Evolutionary conservation across 2,888 invertebrate genomes (phyloP).

Genomic region (Deroplatys truncata): DNA sequence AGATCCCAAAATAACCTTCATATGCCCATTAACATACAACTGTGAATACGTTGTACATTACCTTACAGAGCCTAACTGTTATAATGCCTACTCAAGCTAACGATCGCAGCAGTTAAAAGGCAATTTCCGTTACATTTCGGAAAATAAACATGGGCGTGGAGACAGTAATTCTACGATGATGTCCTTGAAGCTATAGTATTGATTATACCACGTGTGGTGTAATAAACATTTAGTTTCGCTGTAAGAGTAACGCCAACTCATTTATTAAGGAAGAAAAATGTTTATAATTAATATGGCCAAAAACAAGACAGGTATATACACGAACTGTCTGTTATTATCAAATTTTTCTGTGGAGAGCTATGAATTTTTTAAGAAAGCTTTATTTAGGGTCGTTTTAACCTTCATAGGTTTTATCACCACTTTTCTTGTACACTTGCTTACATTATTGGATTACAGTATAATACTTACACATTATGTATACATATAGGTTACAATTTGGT

Average conservation of each 20-base stretch:
- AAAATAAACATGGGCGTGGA: background rate
- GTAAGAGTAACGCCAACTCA: background rate
- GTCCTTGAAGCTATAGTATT: background rate
- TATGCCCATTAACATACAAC: background rate
- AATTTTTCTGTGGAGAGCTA: no score
- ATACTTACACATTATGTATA: no score
- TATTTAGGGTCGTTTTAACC: no score
- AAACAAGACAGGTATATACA: no score
- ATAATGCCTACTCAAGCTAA: background rate
- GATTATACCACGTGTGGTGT: background rate
- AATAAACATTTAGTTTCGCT: background rate
- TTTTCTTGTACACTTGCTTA: no score
- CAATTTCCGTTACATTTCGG: background rate
- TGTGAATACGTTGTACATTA: background rate
- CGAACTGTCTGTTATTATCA: no score
- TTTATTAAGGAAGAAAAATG: no score
- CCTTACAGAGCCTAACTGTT: background rate
- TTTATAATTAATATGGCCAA: no score
- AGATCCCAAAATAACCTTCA: background rate
- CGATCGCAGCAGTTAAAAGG: background rate
- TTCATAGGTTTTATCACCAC: no score
- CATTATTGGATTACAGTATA: no score
- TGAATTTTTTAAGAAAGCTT: no score
- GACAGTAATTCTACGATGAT: background rate
- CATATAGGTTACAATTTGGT: no score